Base-by-base conservation (phyloP, 1,140 invertebrate species). In the Hestina assimilis region DNA sequence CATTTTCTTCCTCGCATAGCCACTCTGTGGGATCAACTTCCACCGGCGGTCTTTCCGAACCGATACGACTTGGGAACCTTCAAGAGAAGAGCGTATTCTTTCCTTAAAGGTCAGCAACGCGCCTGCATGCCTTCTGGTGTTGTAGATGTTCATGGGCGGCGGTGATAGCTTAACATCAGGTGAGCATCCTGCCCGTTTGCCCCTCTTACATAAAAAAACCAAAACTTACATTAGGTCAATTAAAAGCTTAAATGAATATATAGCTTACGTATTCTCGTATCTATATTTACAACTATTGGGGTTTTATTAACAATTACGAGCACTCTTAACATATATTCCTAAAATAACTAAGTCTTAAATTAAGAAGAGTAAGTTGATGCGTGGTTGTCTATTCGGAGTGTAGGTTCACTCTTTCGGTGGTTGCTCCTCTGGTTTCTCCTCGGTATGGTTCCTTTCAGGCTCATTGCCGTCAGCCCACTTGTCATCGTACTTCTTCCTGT, bases 401-500 rank as follows among this genome's bases (percentile, higher is more conserved):
- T 7, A 7, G 1, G 31, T 35, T 35, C 24, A 64, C 26, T 64
- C 62, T 26, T 64, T 64, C 7, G 73, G 79, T 42, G 63, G 66
- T 63, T 35, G 31, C 6, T 71, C 72, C 45, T 80, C 75, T 14
- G 66, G 70, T 53, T 89, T 89, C 26, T 83, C 83, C 52, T 86
- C 85, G 1, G 52, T 35, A 38, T 69, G 73, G 31, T 72, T 69
- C 38, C 79, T 66, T 21, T 83, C 83, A 0, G 84, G 87, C 41
- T 83, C 83, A 45, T 87, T 87, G 11, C 84, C 83, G 48, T 92
- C 91, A 0, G 91, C 91, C 91, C 91, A 92, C 67, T 92, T 92
- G 7, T 91, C 91, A 63, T 91, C 91, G 72, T 90, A 92, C 59
- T 90, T 83, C 65, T 91, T 90, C 15, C 90, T 77, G 70, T 91